Evolutionary conservation across 2,797 vertebrate genomes (phyloP).

Genomic region (Argya squamiceps): DNA sequence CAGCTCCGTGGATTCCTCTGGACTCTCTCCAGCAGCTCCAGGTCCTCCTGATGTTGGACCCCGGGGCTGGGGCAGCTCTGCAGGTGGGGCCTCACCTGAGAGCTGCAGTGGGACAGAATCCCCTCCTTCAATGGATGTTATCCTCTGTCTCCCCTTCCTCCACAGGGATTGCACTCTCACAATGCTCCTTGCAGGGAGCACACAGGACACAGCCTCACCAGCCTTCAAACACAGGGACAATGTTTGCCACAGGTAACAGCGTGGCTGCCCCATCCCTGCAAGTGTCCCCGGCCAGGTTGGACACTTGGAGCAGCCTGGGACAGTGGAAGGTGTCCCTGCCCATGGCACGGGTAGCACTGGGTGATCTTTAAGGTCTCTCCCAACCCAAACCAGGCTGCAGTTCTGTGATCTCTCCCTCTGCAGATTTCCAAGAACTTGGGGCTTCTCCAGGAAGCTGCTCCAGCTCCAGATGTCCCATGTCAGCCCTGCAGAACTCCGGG

Average conservation of each 20-base stretch:
- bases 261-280: background rate
- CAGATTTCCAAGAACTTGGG: background rate
- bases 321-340: background rate
- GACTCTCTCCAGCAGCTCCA: too few species aligned
- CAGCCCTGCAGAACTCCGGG: background rate
- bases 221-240: background rate
- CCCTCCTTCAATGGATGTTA: background rate
- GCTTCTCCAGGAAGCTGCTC: background rate
- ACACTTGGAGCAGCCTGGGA: background rate
- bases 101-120: too few species aligned
- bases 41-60: too few species aligned
- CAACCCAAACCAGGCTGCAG: background rate
- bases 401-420: background rate
- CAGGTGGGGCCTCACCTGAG: too few species aligned
- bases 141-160: background rate
- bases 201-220: background rate
- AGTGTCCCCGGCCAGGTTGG: rapidly evolving
- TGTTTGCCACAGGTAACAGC: rapidly evolving
- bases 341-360: background rate
- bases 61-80: too few species aligned
- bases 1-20: too few species aligned
- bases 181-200: background rate
- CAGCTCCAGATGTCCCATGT: constrained; percentile 23
- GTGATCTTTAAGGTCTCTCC: rapidly evolving
- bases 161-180: background rate